phyloP scores from a whole-genome alignment of 2,113 vertebrate species.

The Thunnus maccoyii region DNA sequence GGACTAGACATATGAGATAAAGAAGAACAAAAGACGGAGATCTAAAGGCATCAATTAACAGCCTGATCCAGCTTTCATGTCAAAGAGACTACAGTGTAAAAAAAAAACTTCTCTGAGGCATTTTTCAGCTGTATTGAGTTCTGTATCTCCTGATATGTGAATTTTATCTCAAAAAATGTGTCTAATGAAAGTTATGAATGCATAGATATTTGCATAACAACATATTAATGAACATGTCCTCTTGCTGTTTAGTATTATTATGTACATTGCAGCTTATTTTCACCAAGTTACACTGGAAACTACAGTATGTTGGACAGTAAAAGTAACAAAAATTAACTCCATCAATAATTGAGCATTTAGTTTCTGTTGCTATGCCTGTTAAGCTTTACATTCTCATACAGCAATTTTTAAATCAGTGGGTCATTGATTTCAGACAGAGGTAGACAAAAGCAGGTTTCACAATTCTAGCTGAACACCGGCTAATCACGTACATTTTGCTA shows the following conservation, averaged over 20 bases:
- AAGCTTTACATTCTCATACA: not conserved
- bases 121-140: slow-evolving; percentile 20
- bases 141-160: not conserved
- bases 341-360: no score
- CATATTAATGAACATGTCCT: not conserved
- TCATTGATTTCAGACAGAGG: no score
- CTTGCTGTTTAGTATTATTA: not conserved
- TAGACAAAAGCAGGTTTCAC: no score
- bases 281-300: not conserved
- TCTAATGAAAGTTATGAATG: slow-evolving; percentile 16
- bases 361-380: no score
- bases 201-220: not conserved
- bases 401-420: not conserved
- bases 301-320: not conserved
- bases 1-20: slow-evolving; percentile 49
- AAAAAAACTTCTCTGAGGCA: not conserved
- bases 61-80: slow-evolving; percentile 65
- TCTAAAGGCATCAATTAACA: slow-evolving; percentile 68
- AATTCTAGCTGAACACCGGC: no score
- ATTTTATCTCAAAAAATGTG: slow-evolving; percentile 5
- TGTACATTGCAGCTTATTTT: not conserved
- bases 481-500: no score
- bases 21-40: slow-evolving; percentile 59
- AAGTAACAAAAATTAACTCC: not conserved
- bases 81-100: slow-evolving; percentile 37